Conservation (phyloP, 2,888 invertebrate species). For the Gryllus longicercus region DNA sequence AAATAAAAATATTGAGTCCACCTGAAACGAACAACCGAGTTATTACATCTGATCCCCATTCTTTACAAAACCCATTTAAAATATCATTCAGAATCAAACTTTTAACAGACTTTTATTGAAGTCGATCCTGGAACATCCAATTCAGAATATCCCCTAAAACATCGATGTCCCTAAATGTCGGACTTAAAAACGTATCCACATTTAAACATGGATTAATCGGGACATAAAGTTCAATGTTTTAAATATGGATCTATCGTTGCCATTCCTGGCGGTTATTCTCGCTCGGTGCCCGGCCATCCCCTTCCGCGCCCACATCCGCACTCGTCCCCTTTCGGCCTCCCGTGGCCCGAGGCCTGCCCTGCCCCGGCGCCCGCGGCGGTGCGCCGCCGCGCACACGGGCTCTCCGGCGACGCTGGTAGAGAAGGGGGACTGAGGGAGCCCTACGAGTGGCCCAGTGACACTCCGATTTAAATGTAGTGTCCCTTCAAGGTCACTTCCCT, state of each 20-base stretch:
- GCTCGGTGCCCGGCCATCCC: neutral
- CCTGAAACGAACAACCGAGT: too few relatives aligned
- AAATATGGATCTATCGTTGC: neutral
- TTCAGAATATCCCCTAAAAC: neutral
- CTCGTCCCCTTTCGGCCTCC: neutral
- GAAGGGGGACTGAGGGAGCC: too few relatives aligned
- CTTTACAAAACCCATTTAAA: neutral
- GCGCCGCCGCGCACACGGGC: too few relatives aligned
- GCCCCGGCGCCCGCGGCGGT: too few relatives aligned
- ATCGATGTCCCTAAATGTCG: neutral
- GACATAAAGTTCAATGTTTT: neutral
- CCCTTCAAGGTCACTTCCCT: too few relatives aligned
- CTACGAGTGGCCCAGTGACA: too few relatives aligned
- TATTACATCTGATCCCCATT: neutral
- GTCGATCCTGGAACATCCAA: neutral
- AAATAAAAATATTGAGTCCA: too few relatives aligned
- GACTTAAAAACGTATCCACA: neutral
- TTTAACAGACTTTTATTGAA: neutral
- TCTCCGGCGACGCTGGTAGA: too few relatives aligned
- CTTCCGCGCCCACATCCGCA: neutral
- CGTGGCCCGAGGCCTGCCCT: neutral
- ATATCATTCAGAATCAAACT: neutral
- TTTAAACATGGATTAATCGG: neutral
- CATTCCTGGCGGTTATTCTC: neutral
- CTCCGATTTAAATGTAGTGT: too few relatives aligned